Evolutionary conservation across 2,113 vertebrate genomes (phyloP).

Genomic region (Meleagris gallopavo): DNA sequence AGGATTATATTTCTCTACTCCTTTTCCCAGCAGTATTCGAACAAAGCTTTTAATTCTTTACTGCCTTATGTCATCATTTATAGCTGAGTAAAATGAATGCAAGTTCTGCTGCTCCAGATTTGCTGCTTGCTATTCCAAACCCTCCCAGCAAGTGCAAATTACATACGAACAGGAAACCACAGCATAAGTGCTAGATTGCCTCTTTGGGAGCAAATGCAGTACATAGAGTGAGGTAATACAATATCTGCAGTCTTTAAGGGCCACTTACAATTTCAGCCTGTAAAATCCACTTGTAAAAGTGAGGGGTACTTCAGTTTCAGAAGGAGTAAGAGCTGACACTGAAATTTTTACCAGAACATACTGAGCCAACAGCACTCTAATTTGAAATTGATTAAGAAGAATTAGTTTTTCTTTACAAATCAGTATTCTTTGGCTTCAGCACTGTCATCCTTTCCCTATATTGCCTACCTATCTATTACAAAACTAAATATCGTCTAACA

Average conservation of each 20-base stretch:
- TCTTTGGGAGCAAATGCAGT: neutral
- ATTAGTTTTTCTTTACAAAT: neutral
- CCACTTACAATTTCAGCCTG: neutral
- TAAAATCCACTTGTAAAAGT: neutral
- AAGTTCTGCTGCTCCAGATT: neutral
- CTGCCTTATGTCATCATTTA: neutral
- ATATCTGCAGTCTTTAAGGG: neutral
- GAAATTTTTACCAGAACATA: neutral
- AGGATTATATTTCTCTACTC: neutral
- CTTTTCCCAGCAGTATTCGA: neutral
- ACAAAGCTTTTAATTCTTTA: neutral
- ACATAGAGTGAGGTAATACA: neutral
- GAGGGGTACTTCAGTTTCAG: neutral
- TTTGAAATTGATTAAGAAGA: neutral
- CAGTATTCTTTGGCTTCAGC: neutral
- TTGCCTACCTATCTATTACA: neutral
- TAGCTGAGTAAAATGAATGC: neutral
- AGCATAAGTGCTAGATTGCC: neutral
- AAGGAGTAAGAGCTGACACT: neutral
- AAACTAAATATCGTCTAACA: neutral
- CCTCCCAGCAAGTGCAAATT: neutral
- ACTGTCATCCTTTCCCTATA: rapidly evolving
- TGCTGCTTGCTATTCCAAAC: slow-evolving; percentile 8
- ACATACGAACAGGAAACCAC: neutral
- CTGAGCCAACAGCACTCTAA: neutral